phyloP scores from a whole-genome alignment of 2,797 vertebrate genomes.

The Enteromius afrohamiltoni region DNA sequence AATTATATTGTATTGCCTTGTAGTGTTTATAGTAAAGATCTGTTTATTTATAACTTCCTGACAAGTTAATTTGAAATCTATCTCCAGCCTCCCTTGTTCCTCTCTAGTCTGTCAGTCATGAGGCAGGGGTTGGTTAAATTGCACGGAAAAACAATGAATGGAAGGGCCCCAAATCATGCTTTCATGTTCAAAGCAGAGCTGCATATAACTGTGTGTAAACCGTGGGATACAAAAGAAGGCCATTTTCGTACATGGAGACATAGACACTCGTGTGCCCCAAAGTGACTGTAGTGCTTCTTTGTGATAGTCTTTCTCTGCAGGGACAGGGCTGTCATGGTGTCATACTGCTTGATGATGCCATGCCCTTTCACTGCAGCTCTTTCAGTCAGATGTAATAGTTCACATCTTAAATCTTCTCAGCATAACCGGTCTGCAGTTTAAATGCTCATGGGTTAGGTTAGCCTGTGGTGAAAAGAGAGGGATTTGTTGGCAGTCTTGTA shows the following conservation, averaged over 20 bases:
- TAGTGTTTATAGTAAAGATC: neutral
- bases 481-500: neutral
- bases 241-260: conserved; percentile 6
- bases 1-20: neutral
- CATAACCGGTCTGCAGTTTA: neutral
- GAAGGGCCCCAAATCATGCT: neutral
- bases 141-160: conserved; percentile 30
- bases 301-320: conserved; percentile 41
- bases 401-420: conserved; percentile 18
- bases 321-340: neutral
- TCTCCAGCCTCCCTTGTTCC: neutral
- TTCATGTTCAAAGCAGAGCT: conserved; percentile 35
- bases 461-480: neutral
- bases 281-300: neutral
- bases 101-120: neutral
- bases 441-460: neutral
- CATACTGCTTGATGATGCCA: conserved; percentile 28
- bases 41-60: neutral
- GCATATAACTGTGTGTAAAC: conserved; percentile 6
- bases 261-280: neutral
- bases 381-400: conserved; percentile 31
- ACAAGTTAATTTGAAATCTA: neutral
- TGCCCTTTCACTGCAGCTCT: conserved; percentile 36
- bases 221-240: neutral
- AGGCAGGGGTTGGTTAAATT: conserved; percentile 21